Conservation (phyloP, 1,140 invertebrate species). For the Chymomyza costata region DNA sequence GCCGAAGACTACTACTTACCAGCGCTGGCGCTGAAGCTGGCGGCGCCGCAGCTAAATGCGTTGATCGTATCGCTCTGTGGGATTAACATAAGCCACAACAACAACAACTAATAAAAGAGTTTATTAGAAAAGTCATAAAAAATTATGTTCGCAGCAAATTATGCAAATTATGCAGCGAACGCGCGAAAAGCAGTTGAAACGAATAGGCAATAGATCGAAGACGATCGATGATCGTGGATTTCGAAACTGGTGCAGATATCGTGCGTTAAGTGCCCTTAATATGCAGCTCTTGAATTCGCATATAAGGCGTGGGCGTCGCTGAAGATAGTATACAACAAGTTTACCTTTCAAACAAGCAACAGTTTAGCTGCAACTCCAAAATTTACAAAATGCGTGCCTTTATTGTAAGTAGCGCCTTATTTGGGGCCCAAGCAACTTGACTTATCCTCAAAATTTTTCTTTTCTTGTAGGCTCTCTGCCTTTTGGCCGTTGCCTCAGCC, state of each 20-base stretch:
- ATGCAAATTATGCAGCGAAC: constrained; percentile 11
- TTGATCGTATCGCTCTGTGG: no score
- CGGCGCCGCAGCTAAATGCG: not conserved
- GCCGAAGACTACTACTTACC: no score
- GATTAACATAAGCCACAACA: constrained; percentile 50
- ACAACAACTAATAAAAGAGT: constrained; percentile 18
- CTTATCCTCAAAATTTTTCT: not conserved
- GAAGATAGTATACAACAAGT: constrained; percentile 41
- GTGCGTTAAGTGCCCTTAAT: no score
- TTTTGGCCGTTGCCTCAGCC: constrained; percentile 33
- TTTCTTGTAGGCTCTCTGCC: constrained; percentile 25
- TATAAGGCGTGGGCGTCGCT: constrained; percentile 57
- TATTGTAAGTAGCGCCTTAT: constrained; percentile 41
- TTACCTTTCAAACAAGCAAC: constrained; percentile 33
- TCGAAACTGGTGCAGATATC: constrained; percentile 27
- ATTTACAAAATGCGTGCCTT: constrained; percentile 53
- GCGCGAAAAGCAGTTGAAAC: constrained; percentile 3
- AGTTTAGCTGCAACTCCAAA: constrained; percentile 17
- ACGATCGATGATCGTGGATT: constrained; percentile 19
- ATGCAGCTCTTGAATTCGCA: constrained; percentile 24
- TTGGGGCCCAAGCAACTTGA: not conserved
- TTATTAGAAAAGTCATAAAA: constrained; percentile 47
- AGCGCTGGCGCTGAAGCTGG: not conserved
- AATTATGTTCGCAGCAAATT: constrained; percentile 27
- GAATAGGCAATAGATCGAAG: constrained; percentile 7